Conservation (phyloP, 2,888 invertebrate genomes). For the Andricus quercusramuli region DNA sequence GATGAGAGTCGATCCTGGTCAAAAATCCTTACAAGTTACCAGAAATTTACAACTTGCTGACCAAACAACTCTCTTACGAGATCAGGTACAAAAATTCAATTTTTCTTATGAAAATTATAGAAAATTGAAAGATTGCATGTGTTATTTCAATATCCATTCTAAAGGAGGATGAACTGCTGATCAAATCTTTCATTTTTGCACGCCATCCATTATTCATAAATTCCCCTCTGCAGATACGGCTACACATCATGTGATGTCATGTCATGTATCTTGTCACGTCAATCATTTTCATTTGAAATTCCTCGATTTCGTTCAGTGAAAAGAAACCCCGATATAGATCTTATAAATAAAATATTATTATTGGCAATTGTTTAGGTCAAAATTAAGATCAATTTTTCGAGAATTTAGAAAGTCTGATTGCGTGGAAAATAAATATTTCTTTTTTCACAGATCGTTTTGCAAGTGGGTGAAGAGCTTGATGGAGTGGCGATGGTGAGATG, state of each 20-base stretch:
- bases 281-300: neutral
- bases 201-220: neutral
- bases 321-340: neutral
- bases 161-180: neutral
- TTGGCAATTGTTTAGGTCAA: too few relatives aligned
- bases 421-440: neutral
- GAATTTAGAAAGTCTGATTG: too few relatives aligned
- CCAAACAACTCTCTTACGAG: conserved; percentile 72
- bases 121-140: neutral
- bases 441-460: conserved; percentile 91
- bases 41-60: conserved; percentile 93
- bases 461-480: conserved; percentile 93
- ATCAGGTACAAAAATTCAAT: conserved; percentile 66
- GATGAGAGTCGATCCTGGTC: conserved; percentile 92
- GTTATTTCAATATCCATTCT: neutral
- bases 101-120: too few relatives aligned
- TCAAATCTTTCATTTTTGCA: neutral
- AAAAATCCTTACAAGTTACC: conserved; percentile 93
- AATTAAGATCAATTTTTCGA: neutral
- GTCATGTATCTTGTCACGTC: conserved; percentile 14
- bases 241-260: neutral
- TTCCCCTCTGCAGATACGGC: neutral
- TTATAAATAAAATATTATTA: neutral
- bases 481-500: conserved; percentile 97
- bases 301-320: neutral